These are phyloP conservation scores for Pangasius macronema DNA, from an alignment of 2,797 vertebrate genomes.

Conservation along the genomic window DNA sequence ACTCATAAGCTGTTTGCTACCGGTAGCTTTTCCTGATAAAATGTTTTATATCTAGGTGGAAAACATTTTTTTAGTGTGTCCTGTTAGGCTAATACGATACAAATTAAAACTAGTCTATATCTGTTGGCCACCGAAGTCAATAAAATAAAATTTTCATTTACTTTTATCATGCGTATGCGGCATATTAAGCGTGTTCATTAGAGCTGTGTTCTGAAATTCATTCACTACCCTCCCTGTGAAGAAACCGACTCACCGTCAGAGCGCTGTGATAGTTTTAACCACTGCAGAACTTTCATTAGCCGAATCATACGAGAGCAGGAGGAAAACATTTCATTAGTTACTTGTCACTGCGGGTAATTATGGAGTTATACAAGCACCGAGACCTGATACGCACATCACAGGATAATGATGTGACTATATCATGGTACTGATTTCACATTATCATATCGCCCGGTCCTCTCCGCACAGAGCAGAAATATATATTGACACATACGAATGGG, in stretches of 20 bases:
- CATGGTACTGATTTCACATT: background rate
- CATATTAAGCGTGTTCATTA: background rate
- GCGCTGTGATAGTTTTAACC: background rate
- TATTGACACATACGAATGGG: background rate
- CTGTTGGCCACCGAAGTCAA: background rate
- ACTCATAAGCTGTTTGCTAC: background rate
- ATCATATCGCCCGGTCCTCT: background rate
- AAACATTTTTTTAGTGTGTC: background rate
- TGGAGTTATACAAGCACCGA: background rate
- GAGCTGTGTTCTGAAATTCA: background rate
- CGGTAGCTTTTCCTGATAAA: background rate
- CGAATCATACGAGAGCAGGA: background rate
- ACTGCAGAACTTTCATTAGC: slow-evolving; percentile 6
- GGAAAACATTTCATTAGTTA: background rate
- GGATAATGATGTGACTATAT: background rate
- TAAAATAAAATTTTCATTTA: background rate
- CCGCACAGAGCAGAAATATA: background rate
- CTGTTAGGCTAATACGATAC: background rate
- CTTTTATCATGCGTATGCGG: background rate
- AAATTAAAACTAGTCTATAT: background rate
- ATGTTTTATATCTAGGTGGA: background rate
- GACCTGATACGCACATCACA: background rate
- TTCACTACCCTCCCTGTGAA: no score
- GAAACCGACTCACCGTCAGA: background rate
- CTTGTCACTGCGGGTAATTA: background rate